phyloP scores from a whole-genome alignment of 2,888 invertebrate species.

The Ormyrus pomaceus region DNA sequence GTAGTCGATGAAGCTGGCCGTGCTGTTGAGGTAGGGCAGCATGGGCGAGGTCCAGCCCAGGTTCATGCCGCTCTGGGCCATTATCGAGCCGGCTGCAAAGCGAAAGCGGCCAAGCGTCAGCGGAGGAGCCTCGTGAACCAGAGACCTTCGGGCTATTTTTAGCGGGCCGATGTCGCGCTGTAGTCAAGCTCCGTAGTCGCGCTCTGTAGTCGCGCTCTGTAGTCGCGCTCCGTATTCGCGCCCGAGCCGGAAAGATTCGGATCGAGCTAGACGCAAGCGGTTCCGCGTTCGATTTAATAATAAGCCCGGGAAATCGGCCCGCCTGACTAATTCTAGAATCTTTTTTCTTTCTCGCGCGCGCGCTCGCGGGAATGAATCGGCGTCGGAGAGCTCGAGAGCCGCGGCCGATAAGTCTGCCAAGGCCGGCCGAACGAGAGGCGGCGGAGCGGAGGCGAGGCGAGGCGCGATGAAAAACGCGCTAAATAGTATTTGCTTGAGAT shows the following conservation, averaged over 20 bases:
- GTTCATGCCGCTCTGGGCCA: conserved; percentile 69
- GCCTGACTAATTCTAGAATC: background rate
- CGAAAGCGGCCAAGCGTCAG: too few species aligned
- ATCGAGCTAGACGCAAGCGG: conserved; percentile 31
- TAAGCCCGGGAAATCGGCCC: background rate
- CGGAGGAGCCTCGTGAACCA: too few species aligned
- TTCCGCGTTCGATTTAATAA: background rate
- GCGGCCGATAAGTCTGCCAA: conserved; percentile 27
- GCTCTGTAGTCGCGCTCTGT: too few species aligned
- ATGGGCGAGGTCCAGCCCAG: conserved; percentile 70
- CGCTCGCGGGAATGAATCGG: background rate
- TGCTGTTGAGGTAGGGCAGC: conserved; percentile 62
- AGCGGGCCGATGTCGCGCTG: too few species aligned
- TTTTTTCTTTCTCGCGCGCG: background rate
- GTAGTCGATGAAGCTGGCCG: conserved; percentile 61
- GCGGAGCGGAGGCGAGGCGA: background rate
- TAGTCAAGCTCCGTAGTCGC: too few species aligned
- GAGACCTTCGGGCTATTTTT: too few species aligned
- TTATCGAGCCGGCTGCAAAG: conserved; percentile 65
- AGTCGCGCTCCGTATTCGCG: background rate
- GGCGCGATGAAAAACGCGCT: background rate
- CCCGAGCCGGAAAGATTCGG: conserved; percentile 28
- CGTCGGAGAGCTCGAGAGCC: background rate
- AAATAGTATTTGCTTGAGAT: background rate
- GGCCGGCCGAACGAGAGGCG: background rate